Conservation (phyloP, 2,888 invertebrate genomes). For the Xestobium rufovillosum region DNA sequence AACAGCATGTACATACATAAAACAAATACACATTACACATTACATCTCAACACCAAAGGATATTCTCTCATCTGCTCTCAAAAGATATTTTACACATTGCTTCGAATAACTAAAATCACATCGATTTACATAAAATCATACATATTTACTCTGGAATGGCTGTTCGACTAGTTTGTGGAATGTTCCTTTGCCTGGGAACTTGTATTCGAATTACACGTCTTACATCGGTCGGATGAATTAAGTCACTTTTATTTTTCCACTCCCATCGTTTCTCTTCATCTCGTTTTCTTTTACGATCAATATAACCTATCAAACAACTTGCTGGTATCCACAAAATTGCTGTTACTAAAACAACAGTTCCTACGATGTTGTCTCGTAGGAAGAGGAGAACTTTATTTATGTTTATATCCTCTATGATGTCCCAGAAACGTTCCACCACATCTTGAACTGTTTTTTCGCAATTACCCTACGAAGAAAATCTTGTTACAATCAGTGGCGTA, state of each 20-base stretch:
- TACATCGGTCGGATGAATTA: constrained; percentile 67
- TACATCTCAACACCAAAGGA: too few species aligned
- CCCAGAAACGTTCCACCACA: constrained; percentile 94
- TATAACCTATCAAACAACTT: constrained; percentile 78
- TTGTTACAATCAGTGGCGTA: too few species aligned
- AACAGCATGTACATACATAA: too few species aligned
- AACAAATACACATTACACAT: too few species aligned
- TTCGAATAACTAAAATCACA: too few species aligned
- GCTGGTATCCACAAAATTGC: constrained; percentile 94
- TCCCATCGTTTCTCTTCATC: constrained; percentile 63
- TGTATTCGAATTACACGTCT: constrained; percentile 62
- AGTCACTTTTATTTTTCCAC: constrained; percentile 62
- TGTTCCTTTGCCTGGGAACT: constrained; percentile 30
- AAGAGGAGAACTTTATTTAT: constrained; percentile 87
- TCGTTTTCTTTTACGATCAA: constrained; percentile 68
- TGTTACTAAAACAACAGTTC: constrained; percentile 83
- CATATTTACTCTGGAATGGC: constrained; percentile 2
- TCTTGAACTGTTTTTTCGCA: constrained; percentile 94
- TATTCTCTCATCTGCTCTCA: too few species aligned
- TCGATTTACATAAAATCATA: too few species aligned
- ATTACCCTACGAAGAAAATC: constrained; percentile 60
- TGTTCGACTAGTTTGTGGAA: neutral
- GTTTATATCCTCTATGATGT: constrained; percentile 93
- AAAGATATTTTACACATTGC: too few species aligned
- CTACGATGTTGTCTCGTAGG: constrained; percentile 87